phyloP scores from a whole-genome alignment of 2,888 invertebrate species.

The Drosophila infuscata region DNA sequence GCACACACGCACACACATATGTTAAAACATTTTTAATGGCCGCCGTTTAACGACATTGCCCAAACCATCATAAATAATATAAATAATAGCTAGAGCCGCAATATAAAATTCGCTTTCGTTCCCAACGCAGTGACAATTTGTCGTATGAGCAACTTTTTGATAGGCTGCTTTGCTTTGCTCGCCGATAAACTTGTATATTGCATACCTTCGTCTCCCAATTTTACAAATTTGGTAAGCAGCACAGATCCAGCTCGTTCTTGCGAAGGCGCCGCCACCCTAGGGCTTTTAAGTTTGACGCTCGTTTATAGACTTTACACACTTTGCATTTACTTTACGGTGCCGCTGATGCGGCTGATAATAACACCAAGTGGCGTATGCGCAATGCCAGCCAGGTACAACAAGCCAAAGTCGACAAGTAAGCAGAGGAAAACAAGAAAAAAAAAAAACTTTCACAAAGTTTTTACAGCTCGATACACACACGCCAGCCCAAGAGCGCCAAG shows the following conservation, averaged over 20 bases:
- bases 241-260: constrained; percentile 49
- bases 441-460: constrained; percentile 70
- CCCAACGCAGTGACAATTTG: constrained; percentile 63
- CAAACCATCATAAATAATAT: constrained; percentile 71
- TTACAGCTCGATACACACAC: constrained; percentile 72
- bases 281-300: constrained; percentile 79
- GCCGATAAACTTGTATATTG: constrained; percentile 58
- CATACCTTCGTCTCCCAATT: background rate
- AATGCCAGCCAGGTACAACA: constrained; percentile 51
- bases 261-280: constrained; percentile 63
- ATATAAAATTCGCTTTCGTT: constrained; percentile 62
- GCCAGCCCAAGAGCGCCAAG: constrained; percentile 24
- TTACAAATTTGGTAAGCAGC: constrained; percentile 6
- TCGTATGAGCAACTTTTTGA: constrained; percentile 74
- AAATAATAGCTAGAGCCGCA: constrained; percentile 68
- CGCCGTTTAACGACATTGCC: constrained; percentile 64
- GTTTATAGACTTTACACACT: constrained; percentile 79
- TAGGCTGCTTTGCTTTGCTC: constrained; percentile 48
- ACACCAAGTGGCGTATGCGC: constrained; percentile 71
- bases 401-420: constrained; percentile 28
- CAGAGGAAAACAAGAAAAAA: constrained; percentile 21
- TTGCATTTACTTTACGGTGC: constrained; percentile 77
- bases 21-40: constrained; percentile 61
- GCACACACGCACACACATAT: background rate
- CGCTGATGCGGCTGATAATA: constrained; percentile 77